A percentile compares a stretch with the other conserved stretches of the same genome.
phyloP scores from a whole-genome alignment of 2,797 vertebrate genomes.

The Pristis pectinata region DNA sequence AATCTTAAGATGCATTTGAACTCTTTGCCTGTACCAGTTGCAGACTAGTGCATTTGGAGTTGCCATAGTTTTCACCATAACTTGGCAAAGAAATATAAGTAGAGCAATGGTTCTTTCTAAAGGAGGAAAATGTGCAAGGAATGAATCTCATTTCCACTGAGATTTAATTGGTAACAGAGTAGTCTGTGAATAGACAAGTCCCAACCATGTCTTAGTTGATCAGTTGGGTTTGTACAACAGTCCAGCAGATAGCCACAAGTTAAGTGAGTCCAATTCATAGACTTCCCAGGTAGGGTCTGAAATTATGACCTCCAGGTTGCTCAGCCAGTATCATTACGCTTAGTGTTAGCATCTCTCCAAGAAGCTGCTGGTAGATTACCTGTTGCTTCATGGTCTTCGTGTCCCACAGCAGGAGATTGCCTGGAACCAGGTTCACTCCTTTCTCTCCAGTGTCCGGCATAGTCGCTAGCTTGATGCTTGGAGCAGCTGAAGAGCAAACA shows the following conservation, averaged over 20 bases:
- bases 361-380: constrained; percentile 52
- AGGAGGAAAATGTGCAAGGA: neutral
- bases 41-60: neutral
- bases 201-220: neutral
- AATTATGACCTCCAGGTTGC: neutral
- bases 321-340: neutral
- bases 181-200: neutral
- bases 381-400: constrained; percentile 96
- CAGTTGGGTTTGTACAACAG: neutral
- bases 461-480: constrained; percentile 52
- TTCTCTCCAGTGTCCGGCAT: constrained; percentile 49
- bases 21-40: neutral
- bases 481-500: constrained; percentile 86
- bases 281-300: neutral
- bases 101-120: neutral
- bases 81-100: neutral
- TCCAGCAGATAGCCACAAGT: neutral
- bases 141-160: neutral
- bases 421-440: constrained; percentile 65
- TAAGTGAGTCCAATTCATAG: neutral
- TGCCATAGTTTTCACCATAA: neutral
- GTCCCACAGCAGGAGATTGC: constrained; percentile 89
- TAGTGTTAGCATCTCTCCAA: neutral
- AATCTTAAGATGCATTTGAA: too few relatives aligned
- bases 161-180: neutral